Conservation (phyloP, 2,797 vertebrate genomes). For the Dendrocincla tyrannina region DNA sequence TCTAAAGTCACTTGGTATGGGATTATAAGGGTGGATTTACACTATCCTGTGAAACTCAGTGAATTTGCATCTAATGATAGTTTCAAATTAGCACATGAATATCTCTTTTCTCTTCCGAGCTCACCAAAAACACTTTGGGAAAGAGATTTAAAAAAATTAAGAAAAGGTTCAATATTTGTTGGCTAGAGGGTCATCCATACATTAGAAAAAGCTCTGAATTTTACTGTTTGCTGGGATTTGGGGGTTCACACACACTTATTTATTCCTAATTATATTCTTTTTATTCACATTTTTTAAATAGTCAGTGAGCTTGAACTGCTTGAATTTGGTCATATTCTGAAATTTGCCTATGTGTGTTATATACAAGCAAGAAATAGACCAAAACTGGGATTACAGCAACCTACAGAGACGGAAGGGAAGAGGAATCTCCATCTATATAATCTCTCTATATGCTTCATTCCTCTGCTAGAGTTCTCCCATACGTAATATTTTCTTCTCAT, state of each 20-base stretch:
- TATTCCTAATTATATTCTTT: not conserved
- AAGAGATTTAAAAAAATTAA: not conserved
- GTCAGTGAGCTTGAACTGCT: not conserved
- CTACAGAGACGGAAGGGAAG: not conserved
- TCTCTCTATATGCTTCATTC: not conserved
- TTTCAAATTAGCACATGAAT: not conserved
- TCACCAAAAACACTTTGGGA: not conserved
- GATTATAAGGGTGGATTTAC: not conserved
- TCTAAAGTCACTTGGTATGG: not conserved
- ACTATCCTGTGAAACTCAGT: not conserved
- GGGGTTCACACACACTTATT: not conserved
- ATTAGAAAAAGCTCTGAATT: not conserved
- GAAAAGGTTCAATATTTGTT: not conserved
- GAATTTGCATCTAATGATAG: not conserved
- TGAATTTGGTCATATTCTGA: not conserved
- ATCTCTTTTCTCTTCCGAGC: not conserved
- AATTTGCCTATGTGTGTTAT: not conserved
- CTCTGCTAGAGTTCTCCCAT: not conserved
- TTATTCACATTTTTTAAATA: not conserved
- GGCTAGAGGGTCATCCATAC: not conserved
- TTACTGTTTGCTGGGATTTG: not conserved
- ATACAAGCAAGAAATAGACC: not conserved
- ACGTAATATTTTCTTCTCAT: not conserved
- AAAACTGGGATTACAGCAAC: not conserved
- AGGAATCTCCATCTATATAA: not conserved